Evolutionary conservation across 2,888 invertebrate species (phyloP).

Genomic region (Aspidiotus destructor): DNA sequence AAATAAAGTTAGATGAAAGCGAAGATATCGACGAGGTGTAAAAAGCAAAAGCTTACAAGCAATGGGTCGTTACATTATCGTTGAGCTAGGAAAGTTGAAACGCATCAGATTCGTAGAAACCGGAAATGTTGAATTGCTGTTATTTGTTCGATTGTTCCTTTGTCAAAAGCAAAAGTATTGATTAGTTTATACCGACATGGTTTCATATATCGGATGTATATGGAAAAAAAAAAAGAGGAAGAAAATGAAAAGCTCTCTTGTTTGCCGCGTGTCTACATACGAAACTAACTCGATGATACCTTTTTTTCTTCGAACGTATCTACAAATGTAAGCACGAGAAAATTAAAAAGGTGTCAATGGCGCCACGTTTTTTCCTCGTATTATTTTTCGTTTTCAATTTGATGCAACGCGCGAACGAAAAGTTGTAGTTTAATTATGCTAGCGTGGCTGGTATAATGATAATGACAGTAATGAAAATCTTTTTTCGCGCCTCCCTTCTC

Average conservation of each 20-base stretch:
- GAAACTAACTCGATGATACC: too few relatives aligned
- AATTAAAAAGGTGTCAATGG: too few relatives aligned
- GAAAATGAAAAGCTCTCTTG: not conserved
- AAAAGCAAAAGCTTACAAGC: not conserved
- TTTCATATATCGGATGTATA: not conserved
- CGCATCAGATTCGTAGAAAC: not conserved
- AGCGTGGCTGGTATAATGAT: too few relatives aligned
- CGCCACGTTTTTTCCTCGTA: too few relatives aligned
- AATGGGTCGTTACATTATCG: not conserved
- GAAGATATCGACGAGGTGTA: not conserved
- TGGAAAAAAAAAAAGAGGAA: not conserved
- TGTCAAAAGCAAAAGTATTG: constrained; percentile 1
- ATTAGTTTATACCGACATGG: not conserved
- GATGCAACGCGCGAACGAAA: too few relatives aligned
- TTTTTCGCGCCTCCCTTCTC: too few relatives aligned
- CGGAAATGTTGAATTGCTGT: not conserved
- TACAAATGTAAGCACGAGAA: too few relatives aligned
- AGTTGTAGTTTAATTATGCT: too few relatives aligned
- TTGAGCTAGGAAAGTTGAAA: not conserved
- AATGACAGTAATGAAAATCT: too few relatives aligned
- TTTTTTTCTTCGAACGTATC: too few relatives aligned
- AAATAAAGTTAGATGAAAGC: not conserved
- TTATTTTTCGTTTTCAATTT: too few relatives aligned
- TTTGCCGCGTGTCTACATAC: too few relatives aligned
- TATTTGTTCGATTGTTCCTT: not conserved